Evolutionary conservation across 2,888 invertebrate genomes (phyloP).

Genomic region (Rotaria magnacalcarata): DNA sequence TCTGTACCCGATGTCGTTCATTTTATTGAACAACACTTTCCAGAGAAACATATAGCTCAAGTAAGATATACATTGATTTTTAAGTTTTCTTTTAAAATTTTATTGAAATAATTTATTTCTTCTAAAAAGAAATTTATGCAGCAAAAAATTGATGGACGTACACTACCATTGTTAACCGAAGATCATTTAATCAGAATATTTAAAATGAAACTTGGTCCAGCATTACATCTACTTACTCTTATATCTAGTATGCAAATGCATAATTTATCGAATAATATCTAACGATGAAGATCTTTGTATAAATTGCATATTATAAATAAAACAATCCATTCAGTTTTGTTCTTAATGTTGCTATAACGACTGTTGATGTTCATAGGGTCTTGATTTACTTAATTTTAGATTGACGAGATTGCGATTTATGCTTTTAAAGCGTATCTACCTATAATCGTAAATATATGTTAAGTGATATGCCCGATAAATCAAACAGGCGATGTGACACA

Average conservation of each 20-base stretch:
- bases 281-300: too few species aligned
- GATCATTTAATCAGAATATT: conserved; percentile 9
- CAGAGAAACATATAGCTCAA: neutral
- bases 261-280: neutral
- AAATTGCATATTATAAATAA: too few species aligned
- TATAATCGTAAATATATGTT: too few species aligned
- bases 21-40: neutral
- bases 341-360: too few species aligned
- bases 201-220: conserved; percentile 30
- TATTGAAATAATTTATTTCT: neutral
- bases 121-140: neutral
- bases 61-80: neutral
- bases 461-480: too few species aligned
- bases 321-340: too few species aligned
- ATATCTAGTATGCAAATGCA: neutral
- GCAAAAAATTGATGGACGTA: conserved; percentile 17
- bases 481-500: too few species aligned
- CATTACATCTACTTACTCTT: neutral
- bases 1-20: neutral
- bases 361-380: too few species aligned
- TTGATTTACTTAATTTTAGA: too few species aligned
- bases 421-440: too few species aligned
- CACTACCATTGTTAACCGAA: conserved; percentile 17
- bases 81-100: neutral
- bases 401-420: too few species aligned